A percentile compares a stretch with the other conserved stretches of the same genome.
Evolutionary conservation across 2,888 invertebrate species (phyloP).

Genomic region (Melieria picta): DNA sequence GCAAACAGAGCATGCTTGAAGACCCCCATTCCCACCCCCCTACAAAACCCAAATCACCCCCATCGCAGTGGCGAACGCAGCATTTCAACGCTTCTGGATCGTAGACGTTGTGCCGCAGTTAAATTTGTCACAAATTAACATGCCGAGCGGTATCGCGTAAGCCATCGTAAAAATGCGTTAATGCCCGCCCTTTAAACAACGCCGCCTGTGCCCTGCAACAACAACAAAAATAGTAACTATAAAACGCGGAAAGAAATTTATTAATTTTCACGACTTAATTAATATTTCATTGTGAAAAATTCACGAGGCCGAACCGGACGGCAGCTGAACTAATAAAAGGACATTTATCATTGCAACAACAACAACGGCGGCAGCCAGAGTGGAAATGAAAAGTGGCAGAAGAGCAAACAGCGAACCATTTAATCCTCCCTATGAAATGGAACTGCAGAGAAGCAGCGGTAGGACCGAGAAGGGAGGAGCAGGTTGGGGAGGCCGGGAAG

Average conservation of each 20-base stretch:
- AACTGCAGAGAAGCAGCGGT: too few species aligned
- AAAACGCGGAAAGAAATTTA: constrained; percentile 1
- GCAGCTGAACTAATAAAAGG: constrained; percentile 38
- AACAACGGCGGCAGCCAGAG: background rate
- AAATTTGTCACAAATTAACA: constrained; percentile 36
- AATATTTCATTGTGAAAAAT: constrained; percentile 36
- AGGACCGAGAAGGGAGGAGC: too few species aligned
- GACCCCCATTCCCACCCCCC: too few species aligned
- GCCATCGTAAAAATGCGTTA: constrained; percentile 11
- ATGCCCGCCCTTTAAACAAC: background rate
- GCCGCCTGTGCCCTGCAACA: background rate
- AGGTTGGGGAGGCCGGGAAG: too few species aligned
- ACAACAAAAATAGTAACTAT: background rate
- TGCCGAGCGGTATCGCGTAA: constrained; percentile 5
- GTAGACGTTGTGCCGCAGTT: background rate
- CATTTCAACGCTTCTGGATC: background rate
- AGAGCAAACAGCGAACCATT: constrained; percentile 4
- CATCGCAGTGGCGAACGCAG: too few species aligned
- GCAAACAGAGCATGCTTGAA: too few species aligned
- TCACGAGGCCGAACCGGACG: constrained; percentile 21
- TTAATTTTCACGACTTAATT: constrained; percentile 37
- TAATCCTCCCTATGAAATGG: constrained; percentile 7
- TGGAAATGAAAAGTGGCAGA: background rate
- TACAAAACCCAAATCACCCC: too few species aligned
- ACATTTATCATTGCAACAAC: constrained; percentile 31